These are phyloP conservation scores for Cerastis rubricosa DNA, from an alignment of 2,888 invertebrate genomes.

Conservation along the genomic window DNA sequence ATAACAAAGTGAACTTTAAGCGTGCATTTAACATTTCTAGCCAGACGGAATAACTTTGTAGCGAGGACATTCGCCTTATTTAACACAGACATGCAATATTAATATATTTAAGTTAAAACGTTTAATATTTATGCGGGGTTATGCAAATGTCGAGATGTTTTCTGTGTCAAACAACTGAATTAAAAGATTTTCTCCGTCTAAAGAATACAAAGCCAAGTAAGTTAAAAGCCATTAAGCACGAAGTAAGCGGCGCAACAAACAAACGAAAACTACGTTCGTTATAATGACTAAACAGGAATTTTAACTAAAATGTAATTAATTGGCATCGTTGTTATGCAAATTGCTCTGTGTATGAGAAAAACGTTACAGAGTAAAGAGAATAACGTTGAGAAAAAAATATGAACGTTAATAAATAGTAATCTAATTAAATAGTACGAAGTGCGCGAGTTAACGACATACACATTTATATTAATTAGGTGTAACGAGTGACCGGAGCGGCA, in stretches of 20 bases:
- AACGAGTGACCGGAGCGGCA: conserved; percentile 69
- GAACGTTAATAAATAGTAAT: conserved; percentile 47
- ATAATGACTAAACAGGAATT: conserved; percentile 54
- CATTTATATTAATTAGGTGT: conserved; percentile 73
- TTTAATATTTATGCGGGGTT: conserved; percentile 75
- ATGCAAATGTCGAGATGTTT: conserved; percentile 71
- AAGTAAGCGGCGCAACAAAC: conserved; percentile 45
- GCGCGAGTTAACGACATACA: conserved; percentile 55
- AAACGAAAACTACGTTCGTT: conserved; percentile 52
- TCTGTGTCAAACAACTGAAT: conserved; percentile 68
- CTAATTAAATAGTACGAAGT: conserved; percentile 52
- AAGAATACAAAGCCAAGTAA: conserved; percentile 58
- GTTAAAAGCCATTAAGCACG: conserved; percentile 48
- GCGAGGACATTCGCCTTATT: conserved; percentile 50
- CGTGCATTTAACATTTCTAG: conserved; percentile 44
- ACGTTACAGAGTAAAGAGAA: conserved; percentile 26
- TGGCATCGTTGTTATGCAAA: conserved; percentile 62
- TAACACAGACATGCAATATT: conserved; percentile 56
- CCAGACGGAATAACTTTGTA: conserved; percentile 41
- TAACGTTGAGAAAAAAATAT: conserved; percentile 44
- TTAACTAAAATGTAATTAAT: conserved; percentile 61
- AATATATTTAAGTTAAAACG: conserved; percentile 68
- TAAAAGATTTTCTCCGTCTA: conserved; percentile 59
- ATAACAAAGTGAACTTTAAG: conserved; percentile 51
- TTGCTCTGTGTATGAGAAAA: conserved; percentile 55